These are phyloP conservation scores for Crotalus viridis DNA, from an alignment of 2,113 vertebrate species.

Conservation along the genomic window DNA sequence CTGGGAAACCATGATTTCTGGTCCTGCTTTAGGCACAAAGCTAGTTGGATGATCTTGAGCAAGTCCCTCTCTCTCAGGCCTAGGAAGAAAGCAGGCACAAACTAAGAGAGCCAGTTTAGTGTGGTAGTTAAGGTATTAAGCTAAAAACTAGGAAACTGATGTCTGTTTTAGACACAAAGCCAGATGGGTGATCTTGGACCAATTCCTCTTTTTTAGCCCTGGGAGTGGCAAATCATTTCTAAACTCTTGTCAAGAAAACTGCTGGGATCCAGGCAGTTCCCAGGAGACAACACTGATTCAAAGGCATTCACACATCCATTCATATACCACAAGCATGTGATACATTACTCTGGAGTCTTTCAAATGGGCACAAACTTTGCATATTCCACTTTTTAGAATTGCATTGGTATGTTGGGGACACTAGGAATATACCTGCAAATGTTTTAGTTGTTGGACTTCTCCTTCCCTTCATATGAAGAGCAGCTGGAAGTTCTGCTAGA, in stretches of 20 bases:
- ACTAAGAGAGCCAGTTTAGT: neutral
- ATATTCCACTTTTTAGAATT: neutral
- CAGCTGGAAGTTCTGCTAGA: neutral
- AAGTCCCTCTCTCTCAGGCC: neutral
- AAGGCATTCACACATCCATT: neutral
- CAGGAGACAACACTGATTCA: neutral
- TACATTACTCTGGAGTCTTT: neutral
- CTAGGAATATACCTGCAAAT: neutral
- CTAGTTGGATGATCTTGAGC: neutral
- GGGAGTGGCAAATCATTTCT: neutral
- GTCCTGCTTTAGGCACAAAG: neutral
- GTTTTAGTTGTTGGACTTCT: neutral
- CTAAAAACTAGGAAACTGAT: neutral
- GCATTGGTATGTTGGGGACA: neutral
- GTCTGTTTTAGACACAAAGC: neutral
- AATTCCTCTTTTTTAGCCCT: neutral
- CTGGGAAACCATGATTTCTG: neutral
- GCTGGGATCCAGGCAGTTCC: neutral
- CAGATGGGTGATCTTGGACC: neutral
- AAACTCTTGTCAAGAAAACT: neutral
- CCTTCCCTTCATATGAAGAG: neutral
- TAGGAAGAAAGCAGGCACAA: neutral
- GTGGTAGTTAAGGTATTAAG: neutral
- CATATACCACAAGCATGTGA: neutral
- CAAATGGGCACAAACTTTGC: neutral